Conservation (phyloP, 2,113 vertebrate species). For the Salvelinus namaycush region DNA sequence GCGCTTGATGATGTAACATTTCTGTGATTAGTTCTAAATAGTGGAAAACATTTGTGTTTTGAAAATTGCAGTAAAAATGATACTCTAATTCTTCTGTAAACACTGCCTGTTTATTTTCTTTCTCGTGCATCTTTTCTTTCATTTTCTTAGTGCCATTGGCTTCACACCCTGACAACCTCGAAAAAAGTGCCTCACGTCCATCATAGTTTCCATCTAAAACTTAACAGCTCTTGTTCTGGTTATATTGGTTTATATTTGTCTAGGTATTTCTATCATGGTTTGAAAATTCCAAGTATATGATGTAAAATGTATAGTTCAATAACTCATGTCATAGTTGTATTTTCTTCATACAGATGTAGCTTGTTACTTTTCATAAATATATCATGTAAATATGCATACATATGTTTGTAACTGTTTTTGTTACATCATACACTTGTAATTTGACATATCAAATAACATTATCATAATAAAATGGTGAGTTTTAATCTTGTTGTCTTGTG, state of each 20-base stretch:
- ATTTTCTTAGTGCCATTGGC: slow-evolving; percentile 75
- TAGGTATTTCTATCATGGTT: slow-evolving; percentile 76
- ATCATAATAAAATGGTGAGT: slow-evolving; percentile 88
- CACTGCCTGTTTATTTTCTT: slow-evolving; percentile 74
- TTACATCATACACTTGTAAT: slow-evolving; percentile 93
- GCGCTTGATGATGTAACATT: slow-evolving; percentile 79
- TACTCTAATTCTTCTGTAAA: slow-evolving; percentile 81
- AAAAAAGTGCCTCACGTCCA: slow-evolving; percentile 94
- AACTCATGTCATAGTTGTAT: slow-evolving; percentile 87
- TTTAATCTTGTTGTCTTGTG: slow-evolving; percentile 72
- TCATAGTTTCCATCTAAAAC: slow-evolving; percentile 83
- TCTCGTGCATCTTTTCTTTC: slow-evolving; percentile 51
- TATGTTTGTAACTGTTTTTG: slow-evolving; percentile 93
- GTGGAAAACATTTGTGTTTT: slow-evolving; percentile 79
- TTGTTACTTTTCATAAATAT: slow-evolving; percentile 88
- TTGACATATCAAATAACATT: slow-evolving; percentile 88
- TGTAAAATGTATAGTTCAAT: slow-evolving; percentile 88
- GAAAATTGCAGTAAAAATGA: slow-evolving; percentile 79
- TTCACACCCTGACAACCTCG: slow-evolving; percentile 83
- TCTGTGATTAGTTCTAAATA: slow-evolving; percentile 76
- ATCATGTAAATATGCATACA: slow-evolving; percentile 95
- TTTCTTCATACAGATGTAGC: slow-evolving; percentile 86
- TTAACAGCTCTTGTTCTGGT: slow-evolving; percentile 82
- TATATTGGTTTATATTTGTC: slow-evolving; percentile 74
- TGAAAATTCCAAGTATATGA: slow-evolving; percentile 82